Conservation (phyloP, 2,113 vertebrate genomes). For the Pseudonaja textilis region DNA sequence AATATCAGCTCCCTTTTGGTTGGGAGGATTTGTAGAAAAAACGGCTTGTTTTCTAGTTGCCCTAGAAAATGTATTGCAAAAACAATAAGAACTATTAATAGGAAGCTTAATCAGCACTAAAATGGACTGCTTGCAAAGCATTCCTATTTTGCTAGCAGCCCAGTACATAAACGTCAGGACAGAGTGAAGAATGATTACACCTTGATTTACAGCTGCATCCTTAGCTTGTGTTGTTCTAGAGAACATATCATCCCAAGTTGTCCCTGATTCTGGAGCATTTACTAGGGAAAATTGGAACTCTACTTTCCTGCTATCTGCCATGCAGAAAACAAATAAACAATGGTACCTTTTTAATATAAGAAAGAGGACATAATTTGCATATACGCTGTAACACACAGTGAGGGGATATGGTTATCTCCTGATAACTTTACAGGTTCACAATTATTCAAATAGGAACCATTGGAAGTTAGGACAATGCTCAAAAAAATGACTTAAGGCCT, state of each 20-base stretch:
- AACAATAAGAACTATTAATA: not conserved
- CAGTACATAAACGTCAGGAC: not conserved
- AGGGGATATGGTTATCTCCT: not conserved
- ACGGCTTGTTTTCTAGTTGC: not conserved
- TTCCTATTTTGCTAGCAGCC: not conserved
- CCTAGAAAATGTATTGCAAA: conserved; percentile 1
- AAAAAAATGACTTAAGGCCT: not conserved
- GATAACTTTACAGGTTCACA: not conserved
- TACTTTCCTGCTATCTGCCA: not conserved
- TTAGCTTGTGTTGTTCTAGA: not conserved
- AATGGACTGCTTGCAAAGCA: not conserved
- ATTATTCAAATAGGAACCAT: not conserved
- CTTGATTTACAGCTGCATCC: not conserved
- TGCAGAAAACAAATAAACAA: not conserved
- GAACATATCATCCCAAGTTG: not conserved
- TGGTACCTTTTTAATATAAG: not conserved
- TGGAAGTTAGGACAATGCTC: not conserved
- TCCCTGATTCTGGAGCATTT: not conserved
- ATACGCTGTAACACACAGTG: not conserved
- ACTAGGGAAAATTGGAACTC: not conserved
- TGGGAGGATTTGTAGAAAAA: not conserved
- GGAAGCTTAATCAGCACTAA: not conserved
- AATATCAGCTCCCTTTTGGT: not conserved
- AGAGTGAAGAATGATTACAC: not conserved
- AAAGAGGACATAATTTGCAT: not conserved